Percentiles rank a stretch among this genome's conserved stretches.
These are phyloP conservation scores for Enoplosus armatus DNA, from an alignment of 2,797 vertebrate genomes.

Conservation along the genomic window DNA sequence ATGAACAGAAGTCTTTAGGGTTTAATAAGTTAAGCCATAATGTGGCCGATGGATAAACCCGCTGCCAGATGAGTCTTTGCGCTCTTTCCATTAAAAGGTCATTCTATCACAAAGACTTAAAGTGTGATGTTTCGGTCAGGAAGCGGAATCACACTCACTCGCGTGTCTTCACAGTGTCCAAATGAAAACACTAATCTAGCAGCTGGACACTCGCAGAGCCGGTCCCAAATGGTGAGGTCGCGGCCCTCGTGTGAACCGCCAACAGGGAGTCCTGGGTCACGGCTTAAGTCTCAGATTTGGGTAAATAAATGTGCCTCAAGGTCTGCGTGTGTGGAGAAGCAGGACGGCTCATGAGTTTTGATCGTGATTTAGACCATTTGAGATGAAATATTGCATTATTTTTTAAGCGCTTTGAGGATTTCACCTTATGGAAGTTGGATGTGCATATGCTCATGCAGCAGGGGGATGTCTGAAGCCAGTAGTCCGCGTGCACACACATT, in stretches of 20 bases:
- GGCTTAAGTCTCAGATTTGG: slow-evolving; percentile 30
- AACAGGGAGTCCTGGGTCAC: slow-evolving; percentile 12
- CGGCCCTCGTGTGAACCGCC: slow-evolving; percentile 11
- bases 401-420: slow-evolving; percentile 4
- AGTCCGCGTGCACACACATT: background rate
- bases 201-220: slow-evolving; percentile 16
- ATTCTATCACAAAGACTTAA: slow-evolving; percentile 6
- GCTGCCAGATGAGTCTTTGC: background rate
- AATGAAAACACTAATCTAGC: slow-evolving; percentile 51
- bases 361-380: background rate
- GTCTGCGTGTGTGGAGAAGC: background rate
- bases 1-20: background rate
- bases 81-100: slow-evolving; percentile 15
- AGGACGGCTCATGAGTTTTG: background rate
- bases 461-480: background rate
- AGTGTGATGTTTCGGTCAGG: background rate
- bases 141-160: background rate
- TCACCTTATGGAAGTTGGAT: background rate
- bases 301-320: slow-evolving; percentile 25
- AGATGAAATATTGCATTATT: background rate
- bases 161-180: background rate
- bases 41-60: background rate
- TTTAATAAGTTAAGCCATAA: slow-evolving; percentile 5
- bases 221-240: slow-evolving; percentile 18
- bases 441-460: background rate